Percentiles rank a stretch among this genome's conserved stretches.
Evolutionary conservation across 2,113 vertebrate species (phyloP).

Genomic region (Dasypus novemcinctus): DNA sequence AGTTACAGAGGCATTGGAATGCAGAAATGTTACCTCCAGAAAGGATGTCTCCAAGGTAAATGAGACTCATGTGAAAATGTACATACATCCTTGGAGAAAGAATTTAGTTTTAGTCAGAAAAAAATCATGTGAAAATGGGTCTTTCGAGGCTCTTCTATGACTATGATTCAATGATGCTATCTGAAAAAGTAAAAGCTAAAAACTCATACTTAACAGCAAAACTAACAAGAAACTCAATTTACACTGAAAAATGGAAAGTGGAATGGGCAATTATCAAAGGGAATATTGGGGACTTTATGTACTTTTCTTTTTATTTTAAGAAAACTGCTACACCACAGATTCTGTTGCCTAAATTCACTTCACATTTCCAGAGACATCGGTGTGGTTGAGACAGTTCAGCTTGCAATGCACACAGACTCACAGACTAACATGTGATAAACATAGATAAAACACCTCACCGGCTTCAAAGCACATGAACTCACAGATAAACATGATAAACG

Average conservation of each 20-base stretch:
- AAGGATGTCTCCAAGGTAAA: not conserved
- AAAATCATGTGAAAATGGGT: not conserved
- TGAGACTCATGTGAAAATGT: not conserved
- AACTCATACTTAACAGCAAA: not conserved
- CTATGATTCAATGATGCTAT: not conserved
- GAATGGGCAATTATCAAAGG: not conserved
- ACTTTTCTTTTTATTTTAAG: not conserved
- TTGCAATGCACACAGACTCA: not conserved
- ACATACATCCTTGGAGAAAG: not conserved
- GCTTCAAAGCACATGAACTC: not conserved
- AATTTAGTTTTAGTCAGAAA: not conserved
- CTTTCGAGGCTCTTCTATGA: not conserved
- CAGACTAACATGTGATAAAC: not conserved
- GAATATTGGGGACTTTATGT: not conserved
- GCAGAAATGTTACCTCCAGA: not conserved
- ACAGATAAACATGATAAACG: not conserved
- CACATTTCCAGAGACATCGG: not conserved
- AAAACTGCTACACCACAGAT: not conserved
- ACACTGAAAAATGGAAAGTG: not conserved
- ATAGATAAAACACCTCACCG: not conserved
- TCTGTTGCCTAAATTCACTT: not conserved
- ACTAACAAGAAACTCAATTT: constrained; percentile 8
- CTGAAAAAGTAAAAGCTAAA: constrained; percentile 44
- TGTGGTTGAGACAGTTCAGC: not conserved
- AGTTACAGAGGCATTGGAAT: not conserved